A percentile compares a stretch with the other conserved stretches of the same genome.
phyloP scores from a whole-genome alignment of 2,888 invertebrate species.

The Isoperla grammatica region DNA sequence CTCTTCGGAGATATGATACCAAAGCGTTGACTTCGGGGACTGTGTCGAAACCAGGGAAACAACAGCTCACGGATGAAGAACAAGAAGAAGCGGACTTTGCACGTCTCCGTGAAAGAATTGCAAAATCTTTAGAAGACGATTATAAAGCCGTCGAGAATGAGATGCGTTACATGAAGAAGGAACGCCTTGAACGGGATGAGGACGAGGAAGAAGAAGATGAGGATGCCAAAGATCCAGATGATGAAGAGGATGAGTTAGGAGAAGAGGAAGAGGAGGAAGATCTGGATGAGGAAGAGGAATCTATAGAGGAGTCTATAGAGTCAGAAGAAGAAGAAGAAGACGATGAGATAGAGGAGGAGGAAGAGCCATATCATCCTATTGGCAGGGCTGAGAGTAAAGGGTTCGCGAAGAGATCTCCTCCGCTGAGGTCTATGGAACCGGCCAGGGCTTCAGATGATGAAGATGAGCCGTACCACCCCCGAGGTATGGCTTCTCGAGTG shows the following conservation, averaged over 20 bases:
- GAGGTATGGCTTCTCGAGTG: slow-evolving; percentile 45
- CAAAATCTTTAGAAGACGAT: slow-evolving; percentile 28
- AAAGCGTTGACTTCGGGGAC: not conserved
- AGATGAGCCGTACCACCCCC: slow-evolving; percentile 55
- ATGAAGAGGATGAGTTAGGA: slow-evolving; percentile 38
- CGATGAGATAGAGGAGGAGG: slow-evolving; percentile 24
- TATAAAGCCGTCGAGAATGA: slow-evolving; percentile 52
- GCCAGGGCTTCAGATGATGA: slow-evolving; percentile 20
- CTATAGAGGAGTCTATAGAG: not conserved
- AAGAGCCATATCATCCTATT: not conserved
- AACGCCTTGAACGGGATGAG: slow-evolving; percentile 25
- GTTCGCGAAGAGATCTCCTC: not conserved
- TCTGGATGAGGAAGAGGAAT: slow-evolving; percentile 28
- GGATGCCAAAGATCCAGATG: slow-evolving; percentile 33
- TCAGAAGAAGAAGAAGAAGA: slow-evolving; percentile 25
- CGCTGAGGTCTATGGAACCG: slow-evolving; percentile 6
- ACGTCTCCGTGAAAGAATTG: slow-evolving; percentile 40
- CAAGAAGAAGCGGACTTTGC: slow-evolving; percentile 41
- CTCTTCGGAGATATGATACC: not conserved
- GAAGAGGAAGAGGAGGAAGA: slow-evolving; percentile 32
- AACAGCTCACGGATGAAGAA: slow-evolving; percentile 33
- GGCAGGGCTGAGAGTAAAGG: too few relatives aligned
- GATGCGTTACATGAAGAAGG: slow-evolving; percentile 35
- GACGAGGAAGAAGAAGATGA: slow-evolving; percentile 35
- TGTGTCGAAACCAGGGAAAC: not conserved